These are phyloP conservation scores for Antennarius striatus DNA, from an alignment of 2,113 vertebrate genomes.

Conservation along the genomic window DNA sequence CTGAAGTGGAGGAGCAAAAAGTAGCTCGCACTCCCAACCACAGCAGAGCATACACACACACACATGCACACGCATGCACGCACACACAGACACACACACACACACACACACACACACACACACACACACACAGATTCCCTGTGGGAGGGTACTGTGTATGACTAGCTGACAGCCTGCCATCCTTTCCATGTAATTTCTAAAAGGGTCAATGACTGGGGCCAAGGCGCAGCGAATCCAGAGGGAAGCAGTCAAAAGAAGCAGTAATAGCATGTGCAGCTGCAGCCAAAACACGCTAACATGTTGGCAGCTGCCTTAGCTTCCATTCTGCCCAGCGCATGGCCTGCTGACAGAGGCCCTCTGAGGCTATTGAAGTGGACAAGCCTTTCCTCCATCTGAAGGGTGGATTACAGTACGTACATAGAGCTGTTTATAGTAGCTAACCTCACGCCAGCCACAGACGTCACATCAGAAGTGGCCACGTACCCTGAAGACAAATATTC, in stretches of 20 bases:
- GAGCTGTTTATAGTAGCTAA: slow-evolving; percentile 39
- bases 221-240: slow-evolving; percentile 24
- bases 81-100: slow-evolving; percentile 16
- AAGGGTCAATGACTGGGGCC: slow-evolving; percentile 45
- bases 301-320: slow-evolving; percentile 9
- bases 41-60: slow-evolving; percentile 55
- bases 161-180: slow-evolving; percentile 42
- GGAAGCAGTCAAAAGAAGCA: slow-evolving; percentile 32
- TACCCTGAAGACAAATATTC: slow-evolving; percentile 34
- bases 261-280: slow-evolving; percentile 48
- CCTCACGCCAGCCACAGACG: slow-evolving; percentile 13
- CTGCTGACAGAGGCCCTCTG: neutral
- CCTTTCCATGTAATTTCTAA: slow-evolving; percentile 49
- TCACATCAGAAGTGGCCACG: slow-evolving; percentile 30
- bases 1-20: no score
- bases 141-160: slow-evolving; percentile 14
- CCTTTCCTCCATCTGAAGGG: slow-evolving; percentile 10
- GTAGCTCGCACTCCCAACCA: no score
- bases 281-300: slow-evolving; percentile 3
- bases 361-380: slow-evolving; percentile 31
- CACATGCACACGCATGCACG: slow-evolving; percentile 67
- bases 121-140: slow-evolving; percentile 17
- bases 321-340: slow-evolving; percentile 9
- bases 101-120: slow-evolving; percentile 76
- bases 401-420: slow-evolving; percentile 15